These are phyloP conservation scores for Edolisoma coerulescens DNA, from an alignment of 2,113 vertebrate species.

Conservation along the genomic window DNA sequence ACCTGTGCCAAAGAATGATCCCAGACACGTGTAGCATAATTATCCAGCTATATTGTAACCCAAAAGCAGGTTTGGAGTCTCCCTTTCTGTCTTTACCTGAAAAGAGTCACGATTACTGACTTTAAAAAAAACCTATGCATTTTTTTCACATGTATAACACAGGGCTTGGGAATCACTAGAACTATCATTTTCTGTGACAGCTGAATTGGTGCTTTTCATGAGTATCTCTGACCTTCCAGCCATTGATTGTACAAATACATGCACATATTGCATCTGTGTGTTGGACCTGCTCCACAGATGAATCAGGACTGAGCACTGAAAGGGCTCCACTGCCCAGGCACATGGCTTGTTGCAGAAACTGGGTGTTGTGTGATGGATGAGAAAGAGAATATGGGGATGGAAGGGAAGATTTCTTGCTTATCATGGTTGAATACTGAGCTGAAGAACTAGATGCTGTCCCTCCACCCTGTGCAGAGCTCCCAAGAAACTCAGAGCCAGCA, in stretches of 20 bases:
- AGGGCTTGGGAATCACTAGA: neutral
- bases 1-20: neutral
- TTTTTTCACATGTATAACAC: neutral
- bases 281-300: neutral
- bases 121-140: rapidly evolving
- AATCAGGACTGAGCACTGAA: neutral
- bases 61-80: neutral
- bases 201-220: neutral
- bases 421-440: neutral
- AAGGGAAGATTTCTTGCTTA: neutral
- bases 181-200: neutral
- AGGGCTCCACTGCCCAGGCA: neutral
- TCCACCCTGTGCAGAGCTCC: neutral
- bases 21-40: neutral
- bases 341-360: neutral
- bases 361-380: neutral
- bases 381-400: neutral
- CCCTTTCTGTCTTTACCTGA: neutral
- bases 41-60: neutral
- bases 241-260: neutral
- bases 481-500: neutral
- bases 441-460: neutral
- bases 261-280: neutral
- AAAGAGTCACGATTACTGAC: rapidly evolving
- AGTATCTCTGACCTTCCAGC: neutral